Conservation (phyloP, 2,113 vertebrate species). For the Tychaedon coryphoeus region DNA sequence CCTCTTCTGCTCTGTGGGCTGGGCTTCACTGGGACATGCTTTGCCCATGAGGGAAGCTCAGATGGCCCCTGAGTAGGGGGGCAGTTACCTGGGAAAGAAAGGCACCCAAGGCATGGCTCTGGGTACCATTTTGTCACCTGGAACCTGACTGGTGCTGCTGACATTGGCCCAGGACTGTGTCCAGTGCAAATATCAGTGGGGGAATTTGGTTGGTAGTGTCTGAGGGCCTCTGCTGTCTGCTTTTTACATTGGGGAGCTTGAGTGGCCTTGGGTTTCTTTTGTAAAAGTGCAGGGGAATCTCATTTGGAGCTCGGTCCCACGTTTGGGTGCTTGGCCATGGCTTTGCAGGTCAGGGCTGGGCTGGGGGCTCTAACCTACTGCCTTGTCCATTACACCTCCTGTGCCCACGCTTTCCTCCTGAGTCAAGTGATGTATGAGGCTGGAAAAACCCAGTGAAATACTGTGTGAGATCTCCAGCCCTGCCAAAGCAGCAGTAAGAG, state of each 20-base stretch:
- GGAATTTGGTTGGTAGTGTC: not conserved
- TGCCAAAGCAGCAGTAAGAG: not conserved
- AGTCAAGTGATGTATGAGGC: fast-evolving
- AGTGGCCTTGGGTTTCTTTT: not conserved
- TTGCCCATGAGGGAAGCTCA: fast-evolving
- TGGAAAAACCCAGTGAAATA: not conserved
- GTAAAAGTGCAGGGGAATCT: not conserved
- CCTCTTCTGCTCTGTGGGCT: fast-evolving
- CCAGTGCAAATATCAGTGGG: fast-evolving
- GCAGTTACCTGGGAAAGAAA: not conserved
- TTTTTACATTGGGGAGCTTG: fast-evolving
- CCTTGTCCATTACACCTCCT: not conserved
- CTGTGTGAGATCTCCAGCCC: not conserved
- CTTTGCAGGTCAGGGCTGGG: not conserved
- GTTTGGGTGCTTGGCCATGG: not conserved
- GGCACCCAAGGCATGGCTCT: fast-evolving
- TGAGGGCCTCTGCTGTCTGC: not conserved
- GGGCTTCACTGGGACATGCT: fast-evolving
- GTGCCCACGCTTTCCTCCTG: fast-evolving
- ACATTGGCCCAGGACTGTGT: not conserved
- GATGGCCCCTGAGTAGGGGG: fast-evolving
- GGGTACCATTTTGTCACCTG: not conserved
- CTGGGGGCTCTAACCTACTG: not conserved
- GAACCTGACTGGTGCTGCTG: fast-evolving
- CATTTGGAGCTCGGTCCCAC: fast-evolving